A percentile compares a stretch with the other conserved stretches of the same genome.
Evolutionary conservation across 2,888 invertebrate genomes (phyloP).

Genomic region (Fragum fragum): DNA sequence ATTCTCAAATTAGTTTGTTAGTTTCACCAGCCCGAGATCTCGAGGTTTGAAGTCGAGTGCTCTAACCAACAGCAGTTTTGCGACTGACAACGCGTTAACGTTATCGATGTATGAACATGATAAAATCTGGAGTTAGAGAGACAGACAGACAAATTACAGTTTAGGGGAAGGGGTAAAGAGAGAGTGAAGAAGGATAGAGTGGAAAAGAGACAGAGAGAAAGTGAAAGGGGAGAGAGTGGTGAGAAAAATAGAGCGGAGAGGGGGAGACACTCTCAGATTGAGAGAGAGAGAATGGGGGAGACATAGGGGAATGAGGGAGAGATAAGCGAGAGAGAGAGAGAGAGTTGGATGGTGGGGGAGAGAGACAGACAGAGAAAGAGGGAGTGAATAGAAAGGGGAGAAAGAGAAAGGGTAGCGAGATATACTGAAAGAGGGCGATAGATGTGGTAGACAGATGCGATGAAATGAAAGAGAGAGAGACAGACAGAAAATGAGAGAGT

Average conservation of each 20-base stretch:
- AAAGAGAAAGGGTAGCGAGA: no score
- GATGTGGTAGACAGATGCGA: no score
- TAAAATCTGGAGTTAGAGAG: not conserved
- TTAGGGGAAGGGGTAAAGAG: not conserved
- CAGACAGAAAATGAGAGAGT: no score
- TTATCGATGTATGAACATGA: not conserved
- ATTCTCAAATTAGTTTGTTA: no score
- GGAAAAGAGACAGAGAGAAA: not conserved
- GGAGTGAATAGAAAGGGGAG: no score
- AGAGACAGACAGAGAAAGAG: no score
- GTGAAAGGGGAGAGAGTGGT: not conserved
- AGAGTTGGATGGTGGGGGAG: not conserved
- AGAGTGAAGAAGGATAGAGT: not conserved
- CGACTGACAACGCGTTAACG: not conserved
- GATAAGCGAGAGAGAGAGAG: conserved; percentile 1
- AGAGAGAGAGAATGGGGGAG: not conserved
- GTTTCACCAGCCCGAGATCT: no score
- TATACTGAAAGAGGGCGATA: no score
- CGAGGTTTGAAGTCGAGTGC: no score
- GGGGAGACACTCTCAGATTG: not conserved
- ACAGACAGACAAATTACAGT: not conserved
- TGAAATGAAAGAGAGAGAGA: no score
- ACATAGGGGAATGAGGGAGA: not conserved
- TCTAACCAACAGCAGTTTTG: no score
- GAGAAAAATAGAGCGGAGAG: not conserved